phyloP scores from a whole-genome alignment of 1,140 invertebrate genomes.

The Lepidurus packardi region DNA sequence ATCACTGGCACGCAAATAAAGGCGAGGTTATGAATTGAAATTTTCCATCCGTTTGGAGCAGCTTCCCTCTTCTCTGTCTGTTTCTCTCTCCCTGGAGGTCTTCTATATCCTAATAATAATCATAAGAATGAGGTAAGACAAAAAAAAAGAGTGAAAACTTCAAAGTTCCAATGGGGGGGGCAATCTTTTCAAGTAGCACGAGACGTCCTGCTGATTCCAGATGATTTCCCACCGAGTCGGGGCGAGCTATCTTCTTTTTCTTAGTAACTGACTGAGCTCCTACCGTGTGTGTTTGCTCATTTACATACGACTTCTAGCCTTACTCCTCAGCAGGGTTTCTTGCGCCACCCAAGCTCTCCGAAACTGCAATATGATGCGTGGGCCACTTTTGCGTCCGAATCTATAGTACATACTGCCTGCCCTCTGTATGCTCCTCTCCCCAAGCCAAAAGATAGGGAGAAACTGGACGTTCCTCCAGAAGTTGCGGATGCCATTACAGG shows the following conservation, averaged over 20 bases:
- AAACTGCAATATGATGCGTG: neutral
- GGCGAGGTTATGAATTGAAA: neutral
- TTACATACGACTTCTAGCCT: slow-evolving; percentile 21
- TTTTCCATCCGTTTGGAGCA: slow-evolving; percentile 5
- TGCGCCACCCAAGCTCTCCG: slow-evolving; percentile 1
- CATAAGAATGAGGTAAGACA: neutral
- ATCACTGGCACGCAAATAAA: neutral
- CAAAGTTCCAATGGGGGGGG: neutral
- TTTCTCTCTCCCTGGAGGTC: neutral
- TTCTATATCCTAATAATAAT: neutral
- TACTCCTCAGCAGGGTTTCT: slow-evolving; percentile 21
- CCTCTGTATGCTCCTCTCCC: neutral
- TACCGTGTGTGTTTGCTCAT: slow-evolving; percentile 18
- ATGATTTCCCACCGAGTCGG: slow-evolving; percentile 9
- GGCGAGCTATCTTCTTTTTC: slow-evolving; percentile 8
- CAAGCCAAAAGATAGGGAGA: neutral
- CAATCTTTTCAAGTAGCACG: neutral
- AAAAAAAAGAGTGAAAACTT: neutral
- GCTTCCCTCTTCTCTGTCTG: no score
- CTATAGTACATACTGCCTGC: neutral
- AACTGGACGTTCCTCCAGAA: neutral
- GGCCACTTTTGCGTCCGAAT: neutral
- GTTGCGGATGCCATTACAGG: neutral
- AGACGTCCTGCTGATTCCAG: slow-evolving; percentile 17
- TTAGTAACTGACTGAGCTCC: slow-evolving; percentile 8